These are phyloP conservation scores for Phorcus lineatus DNA, from an alignment of 2,888 invertebrate species.

Conservation along the genomic window DNA sequence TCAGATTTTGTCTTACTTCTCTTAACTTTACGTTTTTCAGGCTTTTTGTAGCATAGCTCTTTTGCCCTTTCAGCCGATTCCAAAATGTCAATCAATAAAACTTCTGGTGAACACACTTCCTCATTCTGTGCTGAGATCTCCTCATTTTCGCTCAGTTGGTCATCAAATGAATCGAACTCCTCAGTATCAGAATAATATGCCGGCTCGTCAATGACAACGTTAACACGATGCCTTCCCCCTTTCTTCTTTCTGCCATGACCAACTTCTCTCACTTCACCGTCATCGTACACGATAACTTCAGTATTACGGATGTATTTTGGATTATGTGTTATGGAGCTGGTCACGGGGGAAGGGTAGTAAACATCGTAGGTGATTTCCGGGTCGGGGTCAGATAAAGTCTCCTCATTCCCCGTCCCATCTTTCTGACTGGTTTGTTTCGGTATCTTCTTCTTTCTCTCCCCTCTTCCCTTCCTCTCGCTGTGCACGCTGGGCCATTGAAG, in stretches of 20 bases:
- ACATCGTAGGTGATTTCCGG: constrained; percentile 47
- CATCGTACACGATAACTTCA: neutral
- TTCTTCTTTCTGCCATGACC: neutral
- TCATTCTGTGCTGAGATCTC: neutral
- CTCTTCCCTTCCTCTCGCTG: neutral
- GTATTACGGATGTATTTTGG: constrained; percentile 39
- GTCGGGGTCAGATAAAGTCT: neutral
- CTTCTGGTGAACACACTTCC: neutral
- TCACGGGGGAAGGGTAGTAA: constrained; percentile 43
- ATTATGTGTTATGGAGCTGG: constrained; percentile 50
- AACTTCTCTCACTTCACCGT: neutral
- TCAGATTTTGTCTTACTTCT: neutral
- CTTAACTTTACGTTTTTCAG: neutral
- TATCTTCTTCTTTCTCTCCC: neutral
- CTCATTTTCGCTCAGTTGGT: constrained; percentile 12
- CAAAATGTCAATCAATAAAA: neutral
- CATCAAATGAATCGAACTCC: constrained; percentile 1
- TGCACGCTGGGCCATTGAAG: constrained; percentile 1
- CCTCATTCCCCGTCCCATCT: neutral
- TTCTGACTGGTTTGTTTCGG: neutral
- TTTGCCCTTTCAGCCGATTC: constrained; percentile 5
- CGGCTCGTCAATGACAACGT: neutral
- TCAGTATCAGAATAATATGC: neutral
- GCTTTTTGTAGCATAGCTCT: neutral
- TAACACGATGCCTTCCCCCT: neutral